These are phyloP conservation scores for Triplophysa yarkandensis DNA, from an alignment of 2,797 vertebrate species.

Conservation along the genomic window DNA sequence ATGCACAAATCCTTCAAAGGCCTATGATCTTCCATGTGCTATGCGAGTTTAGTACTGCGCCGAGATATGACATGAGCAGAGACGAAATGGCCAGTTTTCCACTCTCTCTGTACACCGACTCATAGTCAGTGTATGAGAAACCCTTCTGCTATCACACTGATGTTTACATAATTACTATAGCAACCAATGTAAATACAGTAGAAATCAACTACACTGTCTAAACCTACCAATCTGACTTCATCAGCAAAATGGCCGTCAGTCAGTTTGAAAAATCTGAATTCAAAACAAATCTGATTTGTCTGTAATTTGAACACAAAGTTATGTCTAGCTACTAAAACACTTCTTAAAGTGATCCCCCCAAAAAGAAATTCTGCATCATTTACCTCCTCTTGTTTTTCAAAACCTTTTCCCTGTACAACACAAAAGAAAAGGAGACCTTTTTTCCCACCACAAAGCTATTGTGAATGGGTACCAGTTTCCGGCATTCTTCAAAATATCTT, in stretches of 20 bases:
- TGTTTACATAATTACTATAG: conserved; percentile 2
- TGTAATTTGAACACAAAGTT: neutral
- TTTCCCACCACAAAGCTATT: no score
- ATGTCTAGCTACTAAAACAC: neutral
- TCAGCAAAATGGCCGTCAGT: neutral
- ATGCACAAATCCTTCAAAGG: neutral
- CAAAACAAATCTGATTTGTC: neutral
- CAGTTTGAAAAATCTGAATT: neutral
- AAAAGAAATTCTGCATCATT: no score
- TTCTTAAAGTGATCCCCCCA: neutral
- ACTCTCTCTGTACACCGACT: neutral
- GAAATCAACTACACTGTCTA: neutral
- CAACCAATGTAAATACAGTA: conserved; percentile 2
- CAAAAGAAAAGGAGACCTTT: no score
- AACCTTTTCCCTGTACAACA: no score
- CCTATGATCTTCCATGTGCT: neutral
- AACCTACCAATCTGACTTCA: neutral
- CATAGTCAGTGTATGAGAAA: neutral
- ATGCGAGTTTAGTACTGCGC: neutral
- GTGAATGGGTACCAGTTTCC: no score
- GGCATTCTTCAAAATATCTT: no score
- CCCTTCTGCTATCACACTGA: neutral
- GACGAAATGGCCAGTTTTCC: conserved; percentile 5
- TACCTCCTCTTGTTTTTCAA: no score
- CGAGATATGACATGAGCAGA: neutral